Conservation (phyloP, 2,113 vertebrate species). For the Serinus canaria region DNA sequence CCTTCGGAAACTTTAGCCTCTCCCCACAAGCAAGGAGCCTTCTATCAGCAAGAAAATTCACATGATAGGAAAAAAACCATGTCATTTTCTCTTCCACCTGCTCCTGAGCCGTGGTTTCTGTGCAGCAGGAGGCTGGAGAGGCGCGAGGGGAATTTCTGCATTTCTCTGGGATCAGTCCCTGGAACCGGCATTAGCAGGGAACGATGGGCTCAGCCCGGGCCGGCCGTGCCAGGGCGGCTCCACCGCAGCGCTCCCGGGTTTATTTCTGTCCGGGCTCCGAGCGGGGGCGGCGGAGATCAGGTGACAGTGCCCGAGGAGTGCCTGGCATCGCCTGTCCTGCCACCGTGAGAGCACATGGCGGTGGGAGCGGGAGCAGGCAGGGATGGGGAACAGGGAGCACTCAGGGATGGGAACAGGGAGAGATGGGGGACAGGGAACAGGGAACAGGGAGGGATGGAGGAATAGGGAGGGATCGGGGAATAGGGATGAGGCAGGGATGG, state of each 20-base stretch:
- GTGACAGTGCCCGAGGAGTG: background rate
- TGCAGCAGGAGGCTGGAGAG: background rate
- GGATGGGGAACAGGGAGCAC: background rate
- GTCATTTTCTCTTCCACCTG: background rate
- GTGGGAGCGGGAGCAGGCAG: background rate
- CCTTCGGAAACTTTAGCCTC: background rate
- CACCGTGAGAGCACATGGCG: background rate
- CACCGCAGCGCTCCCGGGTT: background rate
- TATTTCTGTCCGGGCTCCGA: slow-evolving; percentile 28
- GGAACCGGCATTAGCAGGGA: background rate
- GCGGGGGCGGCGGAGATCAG: background rate
- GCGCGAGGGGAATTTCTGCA: background rate
- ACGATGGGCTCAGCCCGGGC: background rate
- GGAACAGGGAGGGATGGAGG: too few species aligned
- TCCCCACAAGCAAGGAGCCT: background rate
- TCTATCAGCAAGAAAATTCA: background rate
- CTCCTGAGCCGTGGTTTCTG: background rate
- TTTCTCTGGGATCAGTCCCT: background rate
- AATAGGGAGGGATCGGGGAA: too few species aligned
- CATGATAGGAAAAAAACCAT: rapidly evolving
- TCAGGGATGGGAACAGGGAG: too few species aligned
- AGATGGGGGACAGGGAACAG: too few species aligned
- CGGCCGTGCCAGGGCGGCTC: background rate
- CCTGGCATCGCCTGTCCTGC: background rate
- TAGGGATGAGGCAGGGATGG: too few species aligned